Percentiles rank a stretch among this genome's conserved stretches.
Evolutionary conservation across 2,888 invertebrate species (phyloP).

Genomic region (Sinotaia quadrata): DNA sequence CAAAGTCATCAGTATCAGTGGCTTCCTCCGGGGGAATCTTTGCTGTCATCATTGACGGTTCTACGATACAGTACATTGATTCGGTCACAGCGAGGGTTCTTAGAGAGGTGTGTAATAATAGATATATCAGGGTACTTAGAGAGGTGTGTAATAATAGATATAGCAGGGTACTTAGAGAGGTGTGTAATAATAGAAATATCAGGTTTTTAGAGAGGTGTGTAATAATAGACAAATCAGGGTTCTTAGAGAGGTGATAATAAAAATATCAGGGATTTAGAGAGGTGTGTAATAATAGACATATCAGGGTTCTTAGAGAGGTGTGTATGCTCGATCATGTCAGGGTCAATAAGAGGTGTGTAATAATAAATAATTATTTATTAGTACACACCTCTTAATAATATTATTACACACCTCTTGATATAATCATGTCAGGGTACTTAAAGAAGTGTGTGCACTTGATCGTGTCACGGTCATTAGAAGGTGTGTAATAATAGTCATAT

Average conservation of each 20-base stretch:
- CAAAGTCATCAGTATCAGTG: neutral
- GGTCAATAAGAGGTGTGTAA: no score
- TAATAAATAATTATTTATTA: no score
- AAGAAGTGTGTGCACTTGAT: no score
- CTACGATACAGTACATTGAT: constrained; percentile 68
- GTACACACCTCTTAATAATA: no score
- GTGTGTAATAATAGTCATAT: no score
- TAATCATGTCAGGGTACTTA: no score
- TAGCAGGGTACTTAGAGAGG: neutral
- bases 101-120: constrained; percentile 47
- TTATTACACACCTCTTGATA: no score
- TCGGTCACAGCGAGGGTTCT: constrained; percentile 65
- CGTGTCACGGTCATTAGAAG: no score
- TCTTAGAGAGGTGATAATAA: neutral
- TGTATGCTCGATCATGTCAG: no score
- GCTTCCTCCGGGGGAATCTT: constrained; percentile 31
- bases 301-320: neutral
- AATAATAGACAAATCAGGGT: neutral
- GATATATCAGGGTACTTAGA: neutral
- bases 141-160: neutral
- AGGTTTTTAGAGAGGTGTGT: neutral
- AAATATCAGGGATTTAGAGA: neutral
- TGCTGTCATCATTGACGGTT: constrained; percentile 70
- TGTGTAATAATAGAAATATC: neutral
- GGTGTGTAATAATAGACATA: neutral